These are phyloP conservation scores for Temnothorax longispinosus DNA, from an alignment of 1,140 invertebrate genomes.

Conservation along the genomic window DNA sequence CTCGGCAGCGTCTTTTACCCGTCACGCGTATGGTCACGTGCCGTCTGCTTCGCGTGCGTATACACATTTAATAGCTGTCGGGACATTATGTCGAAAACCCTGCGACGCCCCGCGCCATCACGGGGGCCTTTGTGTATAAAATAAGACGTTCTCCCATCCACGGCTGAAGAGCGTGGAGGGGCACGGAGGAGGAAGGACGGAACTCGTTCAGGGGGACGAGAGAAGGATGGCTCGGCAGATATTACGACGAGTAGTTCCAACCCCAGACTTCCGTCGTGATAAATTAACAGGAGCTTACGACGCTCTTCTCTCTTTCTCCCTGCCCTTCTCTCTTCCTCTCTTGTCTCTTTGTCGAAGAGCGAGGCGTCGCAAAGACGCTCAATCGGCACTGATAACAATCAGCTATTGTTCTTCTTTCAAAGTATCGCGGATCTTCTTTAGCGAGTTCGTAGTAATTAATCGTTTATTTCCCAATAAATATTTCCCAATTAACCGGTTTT, in stretches of 20 bases:
- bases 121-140: conserved; percentile 78
- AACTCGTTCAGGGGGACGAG: conserved; percentile 32
- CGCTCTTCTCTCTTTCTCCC: conserved; percentile 62
- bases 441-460: neutral
- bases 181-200: conserved; percentile 63
- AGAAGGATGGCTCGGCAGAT: conserved; percentile 66
- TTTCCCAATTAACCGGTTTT: neutral
- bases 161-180: conserved; percentile 66
- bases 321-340: neutral
- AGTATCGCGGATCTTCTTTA: neutral
- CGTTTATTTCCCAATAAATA: neutral
- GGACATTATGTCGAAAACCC: conserved; percentile 74
- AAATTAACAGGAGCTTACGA: conserved; percentile 82
- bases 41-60: conserved; percentile 71
- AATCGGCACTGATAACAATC: conserved; percentile 53
- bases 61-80: conserved; percentile 65
- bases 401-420: conserved; percentile 8
- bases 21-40: conserved; percentile 74
- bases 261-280: conserved; percentile 78
- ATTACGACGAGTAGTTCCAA: conserved; percentile 72
- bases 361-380: conserved; percentile 49
- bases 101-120: conserved; percentile 78
- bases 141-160: conserved; percentile 77
- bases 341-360: conserved; percentile 64
- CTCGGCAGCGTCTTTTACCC: conserved; percentile 62